These are phyloP conservation scores for Eulemur rufifrons DNA, from an alignment of 2,113 vertebrate genomes.

Conservation along the genomic window DNA sequence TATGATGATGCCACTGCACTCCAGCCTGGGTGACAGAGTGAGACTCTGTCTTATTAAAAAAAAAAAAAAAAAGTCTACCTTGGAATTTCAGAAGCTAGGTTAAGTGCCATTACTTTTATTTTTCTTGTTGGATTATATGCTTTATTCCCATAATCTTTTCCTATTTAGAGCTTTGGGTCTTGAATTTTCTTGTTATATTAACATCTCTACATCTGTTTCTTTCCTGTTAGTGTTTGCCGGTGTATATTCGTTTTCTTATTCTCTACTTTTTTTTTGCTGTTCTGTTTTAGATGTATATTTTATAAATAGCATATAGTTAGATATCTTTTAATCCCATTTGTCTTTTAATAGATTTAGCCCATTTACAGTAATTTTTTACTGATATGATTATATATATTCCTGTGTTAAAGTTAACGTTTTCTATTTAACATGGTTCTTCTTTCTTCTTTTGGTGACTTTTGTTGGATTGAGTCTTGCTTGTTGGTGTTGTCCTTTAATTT, in stretches of 20 bases:
- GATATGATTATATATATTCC: background rate
- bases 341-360: background rate
- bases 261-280: background rate
- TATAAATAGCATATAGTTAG: background rate
- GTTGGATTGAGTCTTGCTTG: background rate
- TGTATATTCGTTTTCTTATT: background rate
- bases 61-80: background rate
- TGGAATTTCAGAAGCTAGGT: background rate
- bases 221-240: background rate
- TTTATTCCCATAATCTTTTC: background rate
- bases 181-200: conserved; percentile 3
- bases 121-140: background rate
- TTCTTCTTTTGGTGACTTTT: background rate
- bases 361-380: background rate
- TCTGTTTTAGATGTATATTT: background rate
- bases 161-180: background rate
- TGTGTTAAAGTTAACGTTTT: background rate
- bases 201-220: background rate
- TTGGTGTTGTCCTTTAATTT: background rate
- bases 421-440: background rate
- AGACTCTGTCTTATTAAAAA: background rate
- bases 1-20: no score
- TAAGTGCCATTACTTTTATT: background rate
- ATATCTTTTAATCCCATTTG: background rate
- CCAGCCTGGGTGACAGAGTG: no score